Conservation (phyloP, 2,797 vertebrate species). For the Falco novaeseelandiae region DNA sequence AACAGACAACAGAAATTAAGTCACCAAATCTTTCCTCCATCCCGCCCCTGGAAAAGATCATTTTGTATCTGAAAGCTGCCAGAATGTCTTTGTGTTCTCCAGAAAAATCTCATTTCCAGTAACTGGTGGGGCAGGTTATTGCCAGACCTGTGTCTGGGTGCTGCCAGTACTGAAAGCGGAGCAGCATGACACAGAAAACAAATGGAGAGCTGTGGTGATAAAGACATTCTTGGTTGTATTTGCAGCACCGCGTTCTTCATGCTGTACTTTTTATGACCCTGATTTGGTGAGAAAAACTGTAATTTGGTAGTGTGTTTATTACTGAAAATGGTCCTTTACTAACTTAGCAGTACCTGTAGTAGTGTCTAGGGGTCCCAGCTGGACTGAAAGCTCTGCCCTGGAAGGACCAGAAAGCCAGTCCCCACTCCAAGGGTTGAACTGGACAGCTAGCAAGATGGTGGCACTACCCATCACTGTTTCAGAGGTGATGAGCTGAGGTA, state of each 20-base stretch:
- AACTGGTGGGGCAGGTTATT: neutral
- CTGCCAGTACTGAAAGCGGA: neutral
- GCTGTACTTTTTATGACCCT: neutral
- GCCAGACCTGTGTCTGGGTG: neutral
- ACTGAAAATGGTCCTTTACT: neutral
- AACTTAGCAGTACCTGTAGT: neutral
- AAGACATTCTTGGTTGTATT: neutral
- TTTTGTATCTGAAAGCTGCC: neutral
- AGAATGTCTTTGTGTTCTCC: neutral
- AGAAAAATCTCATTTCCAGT: neutral
- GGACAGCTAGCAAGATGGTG: rapidly evolving
- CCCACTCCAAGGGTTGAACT: neutral
- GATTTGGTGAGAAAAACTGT: neutral
- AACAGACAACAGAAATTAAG: neutral
- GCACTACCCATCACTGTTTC: neutral
- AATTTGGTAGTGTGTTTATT: neutral
- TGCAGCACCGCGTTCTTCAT: neutral
- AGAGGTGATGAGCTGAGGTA: neutral
- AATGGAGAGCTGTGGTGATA: neutral
- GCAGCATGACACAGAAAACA: neutral
- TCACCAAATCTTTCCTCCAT: neutral
- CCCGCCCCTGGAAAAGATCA: neutral
- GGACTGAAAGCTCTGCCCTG: neutral
- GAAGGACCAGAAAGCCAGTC: neutral
- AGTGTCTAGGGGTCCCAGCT: neutral